Base-by-base conservation (phyloP, 2,888 invertebrate species). In the Eueremaeus valkanovi region DNA sequence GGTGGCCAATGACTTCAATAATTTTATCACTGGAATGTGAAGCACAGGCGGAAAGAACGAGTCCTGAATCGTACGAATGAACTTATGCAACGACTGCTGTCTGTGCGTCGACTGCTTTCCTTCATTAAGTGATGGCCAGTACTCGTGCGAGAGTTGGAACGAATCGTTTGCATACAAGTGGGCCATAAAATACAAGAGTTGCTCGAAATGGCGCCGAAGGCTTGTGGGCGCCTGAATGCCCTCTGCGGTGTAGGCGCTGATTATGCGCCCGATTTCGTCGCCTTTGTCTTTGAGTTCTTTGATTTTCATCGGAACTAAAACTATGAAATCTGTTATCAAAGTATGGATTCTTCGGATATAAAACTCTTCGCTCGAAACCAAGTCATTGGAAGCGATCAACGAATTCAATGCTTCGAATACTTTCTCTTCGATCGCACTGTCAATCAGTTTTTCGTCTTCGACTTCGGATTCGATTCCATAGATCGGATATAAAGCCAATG, bases 281-380 rank as follows among this genome's bases (percentile, higher is more conserved):
- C 94, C 95, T 80, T 91, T 87, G 80, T 89, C 90, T 72, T 91
- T 86, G 77, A 93, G 84, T 82, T 92, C 92, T 80, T 91, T 91
- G 0, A 92, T 88, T 88, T 95, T 95, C 70, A 93, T 87, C 74
- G 95, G 95, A 92, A 95, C 92, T 74, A 92, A 88, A 78, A 92
- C 90, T 70, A 97, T 92, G 81, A 97, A 95, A 84, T 96, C 95
- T 0, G 93, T 92, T 73, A 96, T 86, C 11, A 96, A 85, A 21
- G 88, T 87, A 84, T 97, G 96, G 66, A 95, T 85, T 63, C 92
- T 88, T 29, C 91, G 88, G 80, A 92, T 87, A 81, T 93, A 91
- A 83, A 93, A 94, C 83, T 93, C 91, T 82, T 90, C 89, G 77
- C 87, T 87, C 79, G 88, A 88, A 76, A 94, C 87, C 40, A 86